A percentile compares a stretch with the other conserved stretches of the same genome.
Evolutionary conservation across 2,888 invertebrate genomes (phyloP).

Genomic region (Chaetoderma sp.): DNA sequence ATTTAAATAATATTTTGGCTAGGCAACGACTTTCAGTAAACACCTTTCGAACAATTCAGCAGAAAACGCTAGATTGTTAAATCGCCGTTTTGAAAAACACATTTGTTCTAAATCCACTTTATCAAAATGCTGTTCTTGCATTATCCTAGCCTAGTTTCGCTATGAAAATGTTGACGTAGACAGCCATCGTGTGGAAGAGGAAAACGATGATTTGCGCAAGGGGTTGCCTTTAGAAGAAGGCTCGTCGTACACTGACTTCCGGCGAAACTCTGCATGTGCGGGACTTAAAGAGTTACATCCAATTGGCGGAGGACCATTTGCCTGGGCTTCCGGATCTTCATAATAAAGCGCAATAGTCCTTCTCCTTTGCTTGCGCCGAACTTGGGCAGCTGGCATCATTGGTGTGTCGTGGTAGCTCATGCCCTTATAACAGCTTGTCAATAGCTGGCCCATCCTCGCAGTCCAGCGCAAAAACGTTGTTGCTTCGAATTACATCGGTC

Average conservation of each 20-base stretch:
- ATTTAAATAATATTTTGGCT: no score
- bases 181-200: not conserved
- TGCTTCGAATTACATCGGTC: no score
- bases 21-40: no score
- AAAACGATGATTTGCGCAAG: not conserved
- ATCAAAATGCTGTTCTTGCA: no score
- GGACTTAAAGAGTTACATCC: slow-evolving; percentile 5
- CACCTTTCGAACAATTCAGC: no score
- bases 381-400: slow-evolving; percentile 5
- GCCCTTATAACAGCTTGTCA: slow-evolving; percentile 6
- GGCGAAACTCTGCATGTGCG: not conserved
- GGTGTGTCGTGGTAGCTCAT: not conserved
- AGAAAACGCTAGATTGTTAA: no score
- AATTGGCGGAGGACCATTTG: not conserved
- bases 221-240: not conserved
- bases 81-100: no score
- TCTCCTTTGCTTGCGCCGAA: slow-evolving; percentile 1
- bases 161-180: slow-evolving; percentile 2
- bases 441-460: slow-evolving; percentile 3
- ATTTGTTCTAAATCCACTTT: no score
- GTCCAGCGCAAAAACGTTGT: no score
- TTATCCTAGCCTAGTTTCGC: no score
- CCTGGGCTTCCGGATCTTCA: slow-evolving; percentile 1
- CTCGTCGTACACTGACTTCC: not conserved
- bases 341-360: slow-evolving; percentile 6